These are phyloP conservation scores for Dicrostonyx torquatus DNA, from an alignment of 2,797 vertebrate genomes.

Conservation along the genomic window DNA sequence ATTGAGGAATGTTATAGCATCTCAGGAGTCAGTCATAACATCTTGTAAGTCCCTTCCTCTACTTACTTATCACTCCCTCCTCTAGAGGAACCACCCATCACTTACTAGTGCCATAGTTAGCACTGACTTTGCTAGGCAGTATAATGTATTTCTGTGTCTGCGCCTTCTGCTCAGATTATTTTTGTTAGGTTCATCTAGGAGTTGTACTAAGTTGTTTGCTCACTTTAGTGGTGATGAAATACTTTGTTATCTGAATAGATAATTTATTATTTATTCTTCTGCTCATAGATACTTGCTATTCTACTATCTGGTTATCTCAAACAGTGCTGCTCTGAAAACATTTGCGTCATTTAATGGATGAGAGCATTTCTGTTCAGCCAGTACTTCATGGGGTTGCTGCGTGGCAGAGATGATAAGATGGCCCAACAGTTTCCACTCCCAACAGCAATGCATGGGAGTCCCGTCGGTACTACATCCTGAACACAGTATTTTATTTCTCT, in stretches of 20 bases:
- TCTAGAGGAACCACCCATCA: neutral
- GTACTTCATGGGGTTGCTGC: neutral
- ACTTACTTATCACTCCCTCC: neutral
- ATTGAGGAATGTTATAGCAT: neutral
- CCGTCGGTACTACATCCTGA: neutral
- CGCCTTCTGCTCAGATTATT: neutral
- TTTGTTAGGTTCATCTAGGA: neutral
- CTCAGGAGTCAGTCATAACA: neutral
- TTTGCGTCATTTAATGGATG: constrained; percentile 4
- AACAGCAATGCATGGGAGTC: neutral
- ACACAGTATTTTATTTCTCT: neutral
- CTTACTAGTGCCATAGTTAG: neutral
- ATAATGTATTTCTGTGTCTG: neutral
- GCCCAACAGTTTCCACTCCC: neutral
- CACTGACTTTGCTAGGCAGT: neutral
- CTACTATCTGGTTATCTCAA: neutral
- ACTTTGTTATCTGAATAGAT: neutral
- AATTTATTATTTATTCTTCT: neutral
- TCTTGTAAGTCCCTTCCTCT: neutral
- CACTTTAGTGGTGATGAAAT: neutral
- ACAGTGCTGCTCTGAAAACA: neutral
- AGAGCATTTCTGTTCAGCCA: neutral
- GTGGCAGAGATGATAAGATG: neutral
- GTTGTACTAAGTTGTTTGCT: neutral
- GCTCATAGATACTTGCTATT: neutral